Base-by-base conservation (phyloP, 2,797 vertebrate species). In the Salmo trutta region DNA sequence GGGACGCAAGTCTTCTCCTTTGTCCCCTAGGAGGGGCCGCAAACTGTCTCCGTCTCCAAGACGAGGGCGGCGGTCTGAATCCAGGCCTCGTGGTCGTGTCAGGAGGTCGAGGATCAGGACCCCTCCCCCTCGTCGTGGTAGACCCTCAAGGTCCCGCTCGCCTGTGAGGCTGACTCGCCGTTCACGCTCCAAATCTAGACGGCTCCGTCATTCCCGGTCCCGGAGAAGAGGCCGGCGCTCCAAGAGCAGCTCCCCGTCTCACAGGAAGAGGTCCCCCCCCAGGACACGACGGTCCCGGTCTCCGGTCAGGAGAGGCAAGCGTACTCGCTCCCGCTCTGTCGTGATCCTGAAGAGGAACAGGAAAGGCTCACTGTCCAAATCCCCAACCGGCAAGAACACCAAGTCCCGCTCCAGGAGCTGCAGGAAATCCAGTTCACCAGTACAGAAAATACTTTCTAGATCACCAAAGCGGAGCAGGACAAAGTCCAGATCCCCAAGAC, bases 311-410 rank as follows among this genome's bases (percentile, higher is more conserved):
- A 91, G 88, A 79, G 79, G 77, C 79, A 91, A 91, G 29, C 84
- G 93, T 16, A 92, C 93, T 14, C 91, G 94, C 17, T 95, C 95
- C 15, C 91, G 94, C 29, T 95, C 95, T 1, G 0, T 90, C 73
- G 92, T 92, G 21, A 78, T 92, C 27, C 84, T 90, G 1, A 94
- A 87, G 73, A 94, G 90, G 65, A 90, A 82, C 71, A 88, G 90
- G 0, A 64, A 64, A 64, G 21, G 59, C 59, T 64, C 59, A 3
- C 92, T 91, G 41, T 93, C 93, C 27, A 93, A 89, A 82, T 86
- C 89, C 3, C 93, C 66, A 68, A 4, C 15, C 15, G 16, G 27
- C 59, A 64, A 64, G 24, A 64, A 27, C 59, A 62, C 8, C 59
- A 64, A 64, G 21, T 64, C 59, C 8, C 59, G 59, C 59, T 62